Percentiles rank a stretch among this genome's conserved stretches.
phyloP scores from a whole-genome alignment of 2,888 invertebrate genomes.

The Nephrocerus scutellatus region DNA sequence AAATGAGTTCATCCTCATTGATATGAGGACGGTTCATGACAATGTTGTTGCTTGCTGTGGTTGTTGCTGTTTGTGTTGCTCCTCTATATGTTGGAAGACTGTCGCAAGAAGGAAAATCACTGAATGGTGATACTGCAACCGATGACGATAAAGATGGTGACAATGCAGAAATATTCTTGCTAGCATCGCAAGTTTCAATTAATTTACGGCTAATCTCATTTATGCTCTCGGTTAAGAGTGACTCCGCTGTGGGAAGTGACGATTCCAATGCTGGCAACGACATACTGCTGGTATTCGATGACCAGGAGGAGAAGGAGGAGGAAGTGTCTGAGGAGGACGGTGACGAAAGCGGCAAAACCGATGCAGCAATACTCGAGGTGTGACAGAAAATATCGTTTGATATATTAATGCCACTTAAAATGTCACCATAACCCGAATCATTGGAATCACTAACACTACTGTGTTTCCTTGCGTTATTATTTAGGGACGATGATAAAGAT shows the following conservation, averaged over 20 bases:
- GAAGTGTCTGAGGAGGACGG: slow-evolving; percentile 3
- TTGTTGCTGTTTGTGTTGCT: slow-evolving; percentile 27
- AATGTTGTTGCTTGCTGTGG: slow-evolving; percentile 27
- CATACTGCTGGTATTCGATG: slow-evolving; percentile 2
- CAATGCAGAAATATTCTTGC: slow-evolving; percentile 25
- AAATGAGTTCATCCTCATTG: slow-evolving; percentile 39
- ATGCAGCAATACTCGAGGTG: too few relatives aligned
- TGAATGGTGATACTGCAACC: slow-evolving; percentile 16
- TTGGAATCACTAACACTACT: slow-evolving; percentile 36
- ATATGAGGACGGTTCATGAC: slow-evolving; percentile 19
- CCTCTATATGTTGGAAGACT: slow-evolving; percentile 16
- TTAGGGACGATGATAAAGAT: slow-evolving; percentile 23
- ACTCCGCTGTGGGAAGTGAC: slow-evolving; percentile 32
- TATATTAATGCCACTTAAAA: slow-evolving; percentile 44
- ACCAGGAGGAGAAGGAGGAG: slow-evolving; percentile 1
- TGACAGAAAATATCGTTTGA: slow-evolving; percentile 41
- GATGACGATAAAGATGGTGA: slow-evolving; percentile 17
- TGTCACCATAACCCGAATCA: slow-evolving; percentile 41
- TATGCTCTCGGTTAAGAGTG: slow-evolving; percentile 44
- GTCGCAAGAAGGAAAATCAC: slow-evolving; percentile 36
- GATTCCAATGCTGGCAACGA: slow-evolving; percentile 1
- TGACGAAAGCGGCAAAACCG: not conserved
- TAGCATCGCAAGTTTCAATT: slow-evolving; percentile 47
- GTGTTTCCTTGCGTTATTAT: slow-evolving; percentile 22
- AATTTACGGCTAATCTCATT: slow-evolving; percentile 47